Evolutionary conservation across 2,888 invertebrate species (phyloP), one percentile per base, ranked within the genome.

Genomic region (Strigamia maritima): DNA sequence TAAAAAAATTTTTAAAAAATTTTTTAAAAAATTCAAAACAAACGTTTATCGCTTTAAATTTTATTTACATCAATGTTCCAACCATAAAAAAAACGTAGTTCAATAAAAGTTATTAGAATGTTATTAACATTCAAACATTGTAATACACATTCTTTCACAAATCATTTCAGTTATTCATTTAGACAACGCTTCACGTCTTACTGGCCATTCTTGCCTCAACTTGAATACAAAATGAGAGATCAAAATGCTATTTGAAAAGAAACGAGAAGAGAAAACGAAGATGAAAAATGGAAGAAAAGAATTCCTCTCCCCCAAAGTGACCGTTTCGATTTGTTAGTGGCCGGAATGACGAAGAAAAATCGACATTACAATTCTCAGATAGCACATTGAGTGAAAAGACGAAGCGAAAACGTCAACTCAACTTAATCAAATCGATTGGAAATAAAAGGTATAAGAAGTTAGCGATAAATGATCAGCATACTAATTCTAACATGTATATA

Each of bases 341-440:
- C 12, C 60, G 24, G 24, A 19, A 65, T 65, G 60, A 65, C 28
- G 70, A 70, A 26, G 70, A 70, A 70, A 70, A 70, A 70, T 70
- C 70, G 70, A 70, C 70, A 70, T 70, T 70, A 70, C 70, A 70
- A 70, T 70, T 70, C 70, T 16, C 26, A 70, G 70, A 70, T 70
- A 70, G 60, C 60, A 24, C 60, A 24, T 19, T 60, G 28, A 70
- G 70, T 70, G 70, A 70, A 70, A 70, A 70, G 14, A 31, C 35
- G 28, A 26, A 28, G 70, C 70, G 28, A 70, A 70, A 28, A 70
- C 14, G 70, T 70, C 70, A 28, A 70, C 14, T 70, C 70, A 28
- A 70, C 70, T 70, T 28, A 70, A 70, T 70, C 70, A 70, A 70
- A 70, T 70, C 26, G 60, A 28, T n/a, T 70, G 26, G n/a, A 49